Evolutionary conservation across 2,888 invertebrate genomes (phyloP), one percentile per base, ranked within the genome.

Genomic region (Phalera bucephala): DNA sequence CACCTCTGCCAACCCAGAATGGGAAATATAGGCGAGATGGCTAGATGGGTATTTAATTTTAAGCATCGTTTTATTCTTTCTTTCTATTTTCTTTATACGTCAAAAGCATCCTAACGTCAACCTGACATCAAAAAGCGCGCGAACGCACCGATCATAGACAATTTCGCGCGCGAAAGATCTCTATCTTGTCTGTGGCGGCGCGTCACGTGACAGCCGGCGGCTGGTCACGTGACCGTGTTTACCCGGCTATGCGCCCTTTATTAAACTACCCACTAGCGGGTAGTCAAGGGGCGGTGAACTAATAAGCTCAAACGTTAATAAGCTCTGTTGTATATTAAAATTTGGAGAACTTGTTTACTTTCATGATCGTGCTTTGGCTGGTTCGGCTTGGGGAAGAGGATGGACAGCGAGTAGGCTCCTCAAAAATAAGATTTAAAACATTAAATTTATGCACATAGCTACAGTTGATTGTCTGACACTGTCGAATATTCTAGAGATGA

Each of bases 181-280:
- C 66, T 80, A 78, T 81, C 80, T 64, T 58, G 61, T 67, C 68
- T 67, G 59, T 64, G 68, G 66, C 13, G 40, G 13, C 23, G 28
- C 9, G 72, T 57, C 83, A 83, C 82, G 83, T 78, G 83, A 66
- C 73, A 49, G 67, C 72, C 75, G 54, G 38, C 65, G 67, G 76
- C 71, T 44, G 51, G 79, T 53, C 87, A 76, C 86, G 86, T 80
- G 85, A 60, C 78, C 52, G 20, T 84, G 77, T 87, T 85, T 86
- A 74, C 68, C 64, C 54, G 71, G 64, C 63, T 61, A 68, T 64
- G 65, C 62, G 65, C 75, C 76, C 77, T 77, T 80, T 85, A 84
- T 85, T 85, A 82, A 81, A 52, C 46, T 45, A 12, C 32, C 3
- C 5, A 50, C 73, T 76, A 53, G 60, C 49, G 62, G 60, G 60